Evolutionary conservation across 2,797 vertebrate genomes (phyloP), one percentile per base, ranked within the genome.

Genomic region (Acestrorhynchus altus): DNA sequence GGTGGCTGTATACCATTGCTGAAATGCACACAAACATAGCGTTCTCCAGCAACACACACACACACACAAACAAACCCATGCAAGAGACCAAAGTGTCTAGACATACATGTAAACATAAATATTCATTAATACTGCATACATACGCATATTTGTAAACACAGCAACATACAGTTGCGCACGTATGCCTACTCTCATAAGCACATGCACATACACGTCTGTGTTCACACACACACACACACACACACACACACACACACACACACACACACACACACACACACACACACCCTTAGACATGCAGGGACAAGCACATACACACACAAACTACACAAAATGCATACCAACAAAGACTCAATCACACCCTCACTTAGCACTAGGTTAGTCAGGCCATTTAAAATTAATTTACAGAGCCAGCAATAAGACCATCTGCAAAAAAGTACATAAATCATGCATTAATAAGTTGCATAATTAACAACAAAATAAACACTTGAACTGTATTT

Each of bases 1-100:
- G 85, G 98, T 97, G 92, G 96, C 98, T 91, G 96, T 99, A 93
- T 98, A 99, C 98, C 98, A 99, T 99, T 99, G 98, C 98, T 99
- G 97, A 91, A 98, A 99, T 92, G 97, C 91, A 96, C 94, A 97
- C 88, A 95, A 91, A 92, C 88, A 93, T 90, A 93, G 88, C 94
- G 86, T 95, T 96, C 95, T 98, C 96, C 95, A 97, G 95, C 94
- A 94, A 85, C 63, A 74, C 76, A 79, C 76, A 75, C 81, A 84
- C 79, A 83, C 82, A 54, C 80, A 79, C 80, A 73, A 78, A 83
- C 83, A 69, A 77, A 84, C 66, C 54, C 77, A 84, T 81, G 83
- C 81, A 81, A 71, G 57, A 78, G 74, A 81, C 75, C 78, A 72
- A 40, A 76, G n/a, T 66, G 61, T 81, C 64, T 79, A 81, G 49